These are phyloP conservation scores for Alauda arvensis DNA, from an alignment of 2,797 vertebrate genomes.

Conservation along the genomic window DNA sequence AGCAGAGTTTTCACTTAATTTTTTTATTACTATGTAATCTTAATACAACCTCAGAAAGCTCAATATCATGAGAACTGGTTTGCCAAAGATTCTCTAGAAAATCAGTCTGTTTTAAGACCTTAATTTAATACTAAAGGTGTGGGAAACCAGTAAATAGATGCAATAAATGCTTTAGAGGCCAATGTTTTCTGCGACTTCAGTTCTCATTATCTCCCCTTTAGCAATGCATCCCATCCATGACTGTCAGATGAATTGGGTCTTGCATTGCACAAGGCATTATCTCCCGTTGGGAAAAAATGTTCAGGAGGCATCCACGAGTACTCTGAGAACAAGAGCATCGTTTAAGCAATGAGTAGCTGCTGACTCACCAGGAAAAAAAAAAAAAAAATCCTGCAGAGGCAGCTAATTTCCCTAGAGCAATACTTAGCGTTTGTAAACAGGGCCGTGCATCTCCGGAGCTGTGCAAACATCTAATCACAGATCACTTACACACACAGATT, in stretches of 20 bases:
- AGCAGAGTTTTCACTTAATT: neutral
- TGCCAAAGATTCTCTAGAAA: neutral
- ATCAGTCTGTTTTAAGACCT: neutral
- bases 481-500: constrained; percentile 22
- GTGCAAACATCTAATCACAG: neutral
- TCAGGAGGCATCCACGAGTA: constrained; percentile 9
- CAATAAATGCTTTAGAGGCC: neutral
- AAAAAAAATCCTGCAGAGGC: constrained; percentile 4
- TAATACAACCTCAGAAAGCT: neutral
- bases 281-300: neutral
- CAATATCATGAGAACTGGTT: neutral
- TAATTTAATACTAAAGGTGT: neutral
- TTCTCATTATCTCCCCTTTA: neutral
- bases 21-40: neutral
- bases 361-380: constrained; percentile 22
- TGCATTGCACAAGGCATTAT: neutral
- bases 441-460: neutral
- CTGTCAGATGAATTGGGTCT: neutral
- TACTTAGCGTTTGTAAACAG: neutral
- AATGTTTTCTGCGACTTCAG: neutral
- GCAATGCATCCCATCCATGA: neutral
- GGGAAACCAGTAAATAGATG: neutral
- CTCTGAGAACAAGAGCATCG: constrained; percentile 4
- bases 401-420: constrained; percentile 15
- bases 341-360: constrained; percentile 32